Evolutionary conservation across 2,888 invertebrate species (phyloP).

Genomic region (Ophion slaviceki): DNA sequence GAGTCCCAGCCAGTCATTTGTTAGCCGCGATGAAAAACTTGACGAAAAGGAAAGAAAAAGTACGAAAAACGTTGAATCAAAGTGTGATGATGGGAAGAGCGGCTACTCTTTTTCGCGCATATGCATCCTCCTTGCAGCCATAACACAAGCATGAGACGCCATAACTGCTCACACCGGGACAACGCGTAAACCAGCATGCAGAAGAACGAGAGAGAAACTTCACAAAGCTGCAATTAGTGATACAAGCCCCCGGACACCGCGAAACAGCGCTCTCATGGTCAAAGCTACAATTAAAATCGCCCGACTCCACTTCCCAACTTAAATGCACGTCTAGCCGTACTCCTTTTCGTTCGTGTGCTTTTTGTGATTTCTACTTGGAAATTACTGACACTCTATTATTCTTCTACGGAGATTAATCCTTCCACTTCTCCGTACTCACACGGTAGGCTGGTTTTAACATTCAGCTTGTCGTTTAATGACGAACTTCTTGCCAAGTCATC

Average conservation of each 20-base stretch:
- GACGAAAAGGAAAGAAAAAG: constrained; percentile 33
- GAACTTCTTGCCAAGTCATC: constrained; percentile 34
- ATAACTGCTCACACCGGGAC: constrained; percentile 33
- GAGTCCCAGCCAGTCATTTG: constrained; percentile 78
- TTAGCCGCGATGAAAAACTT: constrained; percentile 75
- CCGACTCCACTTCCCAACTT: constrained; percentile 64
- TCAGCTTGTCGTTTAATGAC: constrained; percentile 43
- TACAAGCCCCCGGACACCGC: constrained; percentile 38
- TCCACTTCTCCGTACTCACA: constrained; percentile 47
- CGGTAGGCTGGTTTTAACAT: constrained; percentile 20
- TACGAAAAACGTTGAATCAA: constrained; percentile 78
- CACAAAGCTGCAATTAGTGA: constrained; percentile 76
- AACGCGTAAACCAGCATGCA: constrained; percentile 40
- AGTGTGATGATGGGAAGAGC: constrained; percentile 76
- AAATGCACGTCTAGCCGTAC: neutral
- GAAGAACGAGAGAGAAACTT: constrained; percentile 56
- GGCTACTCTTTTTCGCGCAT: neutral
- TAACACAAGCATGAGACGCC: constrained; percentile 46
- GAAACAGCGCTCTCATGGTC: constrained; percentile 62
- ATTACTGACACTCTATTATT: constrained; percentile 55
- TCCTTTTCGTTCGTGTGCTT: neutral
- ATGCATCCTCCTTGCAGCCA: constrained; percentile 5
- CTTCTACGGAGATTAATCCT: constrained; percentile 51
- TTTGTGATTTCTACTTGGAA: constrained; percentile 37
- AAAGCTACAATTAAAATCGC: constrained; percentile 78